Percentiles rank a stretch among this genome's conserved stretches.
Evolutionary conservation across 1,140 invertebrate genomes (phyloP).

Genomic region (Solen grandis): DNA sequence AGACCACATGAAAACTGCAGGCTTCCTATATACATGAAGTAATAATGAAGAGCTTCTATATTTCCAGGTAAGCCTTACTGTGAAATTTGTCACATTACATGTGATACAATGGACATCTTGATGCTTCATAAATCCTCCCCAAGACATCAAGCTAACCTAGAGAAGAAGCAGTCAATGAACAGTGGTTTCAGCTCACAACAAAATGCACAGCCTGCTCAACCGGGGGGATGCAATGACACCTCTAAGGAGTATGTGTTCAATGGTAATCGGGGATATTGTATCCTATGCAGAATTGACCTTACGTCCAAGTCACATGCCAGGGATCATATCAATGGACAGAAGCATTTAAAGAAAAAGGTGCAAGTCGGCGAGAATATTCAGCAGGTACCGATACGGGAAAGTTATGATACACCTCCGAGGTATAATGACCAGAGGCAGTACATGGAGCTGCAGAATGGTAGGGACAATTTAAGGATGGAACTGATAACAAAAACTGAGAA

Average conservation of each 20-base stretch:
- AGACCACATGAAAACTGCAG: too few species aligned
- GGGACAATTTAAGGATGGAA: too few species aligned
- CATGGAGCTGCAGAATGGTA: too few species aligned
- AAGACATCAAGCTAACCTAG: constrained; percentile 29
- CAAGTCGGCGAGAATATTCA: too few species aligned
- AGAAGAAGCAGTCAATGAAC: constrained; percentile 9
- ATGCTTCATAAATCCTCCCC: constrained; percentile 11
- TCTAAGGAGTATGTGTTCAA: constrained; percentile 24
- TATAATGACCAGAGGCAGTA: too few species aligned
- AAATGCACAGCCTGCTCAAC: background rate
- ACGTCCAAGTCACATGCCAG: constrained; percentile 28
- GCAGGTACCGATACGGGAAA: too few species aligned
- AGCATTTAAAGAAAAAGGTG: constrained; percentile 25
- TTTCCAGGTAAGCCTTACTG: constrained; percentile 11
- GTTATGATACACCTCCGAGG: too few species aligned
- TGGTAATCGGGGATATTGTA: constrained; percentile 15
- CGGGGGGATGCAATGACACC: background rate
- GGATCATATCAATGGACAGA: constrained; percentile 36
- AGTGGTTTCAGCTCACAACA: background rate
- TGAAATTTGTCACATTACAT: constrained; percentile 20
- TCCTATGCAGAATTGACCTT: constrained; percentile 23
- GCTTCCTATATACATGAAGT: too few species aligned
- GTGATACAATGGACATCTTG: constrained; percentile 22
- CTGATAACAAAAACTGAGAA: too few species aligned
- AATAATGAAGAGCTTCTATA: background rate